Base-by-base conservation (phyloP, 2,888 invertebrate species). In the Melinaea marsaeus region DNA sequence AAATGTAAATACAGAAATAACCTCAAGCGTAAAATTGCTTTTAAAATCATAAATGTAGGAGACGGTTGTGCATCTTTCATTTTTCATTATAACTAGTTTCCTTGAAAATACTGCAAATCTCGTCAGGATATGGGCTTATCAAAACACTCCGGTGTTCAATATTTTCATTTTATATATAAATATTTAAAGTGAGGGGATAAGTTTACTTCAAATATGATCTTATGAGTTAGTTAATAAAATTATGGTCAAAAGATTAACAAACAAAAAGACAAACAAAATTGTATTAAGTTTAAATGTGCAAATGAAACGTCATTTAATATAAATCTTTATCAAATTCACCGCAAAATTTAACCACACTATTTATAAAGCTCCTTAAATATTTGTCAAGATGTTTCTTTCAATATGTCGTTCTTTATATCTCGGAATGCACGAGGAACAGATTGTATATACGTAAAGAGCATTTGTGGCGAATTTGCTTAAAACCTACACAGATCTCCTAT, bases 391-490 rank as follows among this genome's bases (percentile, higher is more conserved):
- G 57, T 47, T 54, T 37, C 58, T 35, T 58, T 58, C 33, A 58
- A 63, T 51, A 56, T 63, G 46, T 56, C 63, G 48, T 58, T 57
- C 54, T 54, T 58, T 48, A 58, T 48, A 58, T 57, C 58, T 61
- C 45, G 60, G 58, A 58, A 58, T 47, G 57, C 60, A 63, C 57
- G 47, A 42, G 66, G 58, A 66, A 63, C 48, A 60, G 58, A 55
- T 65, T 65, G 58, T 63, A 45, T 58, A 58, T 61, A 63, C 61
- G 58, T 47, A 58, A 61, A 66, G 58, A 56, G 45, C 37, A 58
- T 63, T 66, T 58, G 45, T 34, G 9, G 42, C 2, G 9, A 42
- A 42, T 42, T 42, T 42, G 42, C 11, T 9, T 9, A 42, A 42
- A 42, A 9, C 9, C 3, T 9, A 9, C 42, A 42, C 11, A 9